Evolutionary conservation across 2,113 vertebrate species (phyloP).

Genomic region (Lonchura striata): DNA sequence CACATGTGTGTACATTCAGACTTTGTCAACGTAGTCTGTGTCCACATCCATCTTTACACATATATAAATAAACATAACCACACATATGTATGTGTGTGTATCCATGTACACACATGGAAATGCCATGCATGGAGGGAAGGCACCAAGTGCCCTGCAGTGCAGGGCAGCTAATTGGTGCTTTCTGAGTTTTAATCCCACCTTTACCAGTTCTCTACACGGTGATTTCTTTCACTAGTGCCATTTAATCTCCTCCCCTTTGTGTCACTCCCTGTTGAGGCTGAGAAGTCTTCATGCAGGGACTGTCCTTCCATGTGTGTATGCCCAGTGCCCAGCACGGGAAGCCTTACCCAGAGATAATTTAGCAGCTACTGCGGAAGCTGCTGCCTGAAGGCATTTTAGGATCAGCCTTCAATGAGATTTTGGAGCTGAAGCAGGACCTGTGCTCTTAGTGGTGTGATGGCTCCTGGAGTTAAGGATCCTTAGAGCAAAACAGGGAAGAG

Average conservation of each 20-base stretch:
- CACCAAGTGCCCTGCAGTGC: too few relatives aligned
- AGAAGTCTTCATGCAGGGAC: not conserved
- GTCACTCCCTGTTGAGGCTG: not conserved
- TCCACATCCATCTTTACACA: not conserved
- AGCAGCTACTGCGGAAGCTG: not conserved
- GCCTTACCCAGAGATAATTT: not conserved
- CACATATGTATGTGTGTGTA: accelerated
- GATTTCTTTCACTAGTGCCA: not conserved
- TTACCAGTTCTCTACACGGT: not conserved
- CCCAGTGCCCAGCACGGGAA: not conserved
- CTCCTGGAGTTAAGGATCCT: not conserved
- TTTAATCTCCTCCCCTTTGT: not conserved
- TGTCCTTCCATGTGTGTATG: not conserved
- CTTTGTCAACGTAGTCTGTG: not conserved
- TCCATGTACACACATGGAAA: accelerated
- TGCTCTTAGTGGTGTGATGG: not conserved
- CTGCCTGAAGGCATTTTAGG: not conserved
- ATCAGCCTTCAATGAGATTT: not conserved
- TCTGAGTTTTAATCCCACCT: not conserved
- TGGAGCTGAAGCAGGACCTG: not conserved
- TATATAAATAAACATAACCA: too few relatives aligned
- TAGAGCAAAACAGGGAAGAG: not conserved
- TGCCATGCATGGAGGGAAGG: not conserved
- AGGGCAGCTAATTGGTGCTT: not conserved
- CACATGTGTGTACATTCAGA: accelerated